These are phyloP conservation scores for Acrocephalus kingi DNA, from an alignment of 2,113 vertebrate genomes.

Conservation along the genomic window DNA sequence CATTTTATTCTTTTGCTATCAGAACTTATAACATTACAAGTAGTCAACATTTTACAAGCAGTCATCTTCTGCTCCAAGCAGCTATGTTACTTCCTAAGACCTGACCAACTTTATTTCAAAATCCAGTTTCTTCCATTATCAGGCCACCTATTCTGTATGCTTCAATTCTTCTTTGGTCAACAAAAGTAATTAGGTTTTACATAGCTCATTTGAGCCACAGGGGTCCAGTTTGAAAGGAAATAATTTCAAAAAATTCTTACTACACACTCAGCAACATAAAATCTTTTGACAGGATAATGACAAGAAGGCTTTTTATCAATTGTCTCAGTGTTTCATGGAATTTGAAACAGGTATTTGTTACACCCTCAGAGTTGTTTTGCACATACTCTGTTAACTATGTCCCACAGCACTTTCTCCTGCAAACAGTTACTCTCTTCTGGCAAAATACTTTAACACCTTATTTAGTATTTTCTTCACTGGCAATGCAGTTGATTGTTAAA, in stretches of 20 bases:
- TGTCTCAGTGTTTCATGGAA: not conserved
- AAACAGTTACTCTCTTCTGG: not conserved
- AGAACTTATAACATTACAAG: not conserved
- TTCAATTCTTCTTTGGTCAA: not conserved
- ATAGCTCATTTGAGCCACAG: not conserved
- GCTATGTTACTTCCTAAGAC: not conserved
- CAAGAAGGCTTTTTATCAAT: not conserved
- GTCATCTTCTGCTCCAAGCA: not conserved
- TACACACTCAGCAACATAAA: not conserved
- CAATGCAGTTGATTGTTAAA: not conserved
- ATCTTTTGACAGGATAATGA: not conserved
- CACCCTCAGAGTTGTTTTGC: not conserved
- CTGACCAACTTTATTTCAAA: not conserved
- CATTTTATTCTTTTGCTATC: not conserved
- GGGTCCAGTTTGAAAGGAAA: not conserved
- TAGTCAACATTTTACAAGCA: not conserved
- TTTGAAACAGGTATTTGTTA: not conserved
- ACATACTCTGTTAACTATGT: rapidly evolving
- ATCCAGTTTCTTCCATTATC: not conserved
- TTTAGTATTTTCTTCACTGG: not conserved
- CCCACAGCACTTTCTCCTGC: not conserved
- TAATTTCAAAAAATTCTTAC: not conserved
- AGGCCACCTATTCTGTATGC: not conserved
- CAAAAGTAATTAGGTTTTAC: not conserved
- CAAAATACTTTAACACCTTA: not conserved